Conservation (phyloP, 2,113 vertebrate species). For the Aplodontia rufa region DNA sequence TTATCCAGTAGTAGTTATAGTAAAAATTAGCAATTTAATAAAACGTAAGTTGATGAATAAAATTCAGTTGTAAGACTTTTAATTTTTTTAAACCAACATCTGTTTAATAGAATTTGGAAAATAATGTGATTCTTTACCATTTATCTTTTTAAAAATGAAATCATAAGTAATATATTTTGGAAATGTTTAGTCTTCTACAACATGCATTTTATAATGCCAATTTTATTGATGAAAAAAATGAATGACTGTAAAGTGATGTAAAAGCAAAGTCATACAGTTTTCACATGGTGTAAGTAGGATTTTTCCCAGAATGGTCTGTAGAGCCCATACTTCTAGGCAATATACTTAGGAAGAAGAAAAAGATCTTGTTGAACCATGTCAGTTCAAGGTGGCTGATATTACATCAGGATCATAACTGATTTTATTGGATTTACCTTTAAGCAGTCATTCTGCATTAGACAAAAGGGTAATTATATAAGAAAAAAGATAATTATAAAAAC, state of each 20-base stretch:
- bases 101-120: neutral
- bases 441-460: neutral
- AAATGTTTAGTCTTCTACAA: neutral
- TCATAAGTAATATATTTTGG: neutral
- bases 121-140: neutral
- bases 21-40: neutral
- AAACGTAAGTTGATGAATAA: neutral
- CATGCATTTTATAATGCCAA: neutral
- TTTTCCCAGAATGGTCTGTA: neutral
- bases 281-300: neutral
- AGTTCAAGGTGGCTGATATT: neutral
- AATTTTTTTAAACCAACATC: neutral
- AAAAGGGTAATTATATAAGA: neutral
- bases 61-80: neutral
- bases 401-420: neutral
- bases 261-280: neutral
- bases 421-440: neutral
- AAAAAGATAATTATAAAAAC: neutral
- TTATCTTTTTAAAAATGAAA: neutral
- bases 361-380: neutral
- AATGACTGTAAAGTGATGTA: neutral
- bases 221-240: neutral
- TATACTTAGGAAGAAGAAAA: neutral
- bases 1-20: neutral
- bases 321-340: neutral